Conservation (phyloP, 2,113 vertebrate genomes). For the Vimba vimba region DNA sequence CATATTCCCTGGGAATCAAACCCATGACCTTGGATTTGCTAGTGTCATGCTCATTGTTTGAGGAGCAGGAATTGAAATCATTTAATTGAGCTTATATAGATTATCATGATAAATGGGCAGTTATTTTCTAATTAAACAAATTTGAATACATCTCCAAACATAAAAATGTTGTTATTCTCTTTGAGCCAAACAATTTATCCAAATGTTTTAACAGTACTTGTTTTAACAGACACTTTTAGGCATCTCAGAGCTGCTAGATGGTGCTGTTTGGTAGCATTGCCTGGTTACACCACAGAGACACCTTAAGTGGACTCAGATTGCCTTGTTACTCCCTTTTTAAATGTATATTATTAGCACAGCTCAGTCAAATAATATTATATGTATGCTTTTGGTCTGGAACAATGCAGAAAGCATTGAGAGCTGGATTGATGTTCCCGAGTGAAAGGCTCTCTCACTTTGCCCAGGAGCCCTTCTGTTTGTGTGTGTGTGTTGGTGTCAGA, state of each 20-base stretch:
- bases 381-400: background rate
- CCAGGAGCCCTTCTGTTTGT: slow-evolving; percentile 33
- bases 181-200: background rate
- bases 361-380: background rate
- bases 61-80: background rate
- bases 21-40: background rate
- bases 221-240: background rate
- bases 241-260: slow-evolving; percentile 75
- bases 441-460: slow-evolving; percentile 21
- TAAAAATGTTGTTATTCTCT: background rate
- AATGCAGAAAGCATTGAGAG: background rate
- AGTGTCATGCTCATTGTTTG: background rate
- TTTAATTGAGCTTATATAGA: background rate
- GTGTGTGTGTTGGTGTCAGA: slow-evolving; percentile 41
- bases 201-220: background rate
- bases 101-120: background rate
- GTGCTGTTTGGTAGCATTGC: slow-evolving; percentile 72
- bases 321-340: background rate
- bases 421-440: background rate
- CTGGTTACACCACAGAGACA: slow-evolving; percentile 12
- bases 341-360: background rate
- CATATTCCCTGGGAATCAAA: background rate
- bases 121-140: background rate
- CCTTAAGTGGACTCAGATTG: background rate
- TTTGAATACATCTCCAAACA: background rate